phyloP scores from a whole-genome alignment of 1,140 invertebrate genomes.

The Neodiprion fabricii region DNA sequence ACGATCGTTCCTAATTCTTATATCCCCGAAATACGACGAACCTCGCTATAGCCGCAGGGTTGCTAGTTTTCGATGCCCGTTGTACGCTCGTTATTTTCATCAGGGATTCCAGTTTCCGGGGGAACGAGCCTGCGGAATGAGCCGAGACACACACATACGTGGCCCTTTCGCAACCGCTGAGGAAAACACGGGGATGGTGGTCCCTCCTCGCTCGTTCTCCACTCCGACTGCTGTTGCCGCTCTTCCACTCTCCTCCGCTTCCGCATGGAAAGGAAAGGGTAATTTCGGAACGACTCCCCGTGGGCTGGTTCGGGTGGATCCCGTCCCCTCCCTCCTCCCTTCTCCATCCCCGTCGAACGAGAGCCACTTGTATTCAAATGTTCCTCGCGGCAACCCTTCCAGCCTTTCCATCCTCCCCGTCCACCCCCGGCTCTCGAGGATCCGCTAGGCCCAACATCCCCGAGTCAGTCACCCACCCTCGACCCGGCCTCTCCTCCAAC shows the following conservation, averaged over 20 bases:
- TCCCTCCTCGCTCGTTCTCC: no score
- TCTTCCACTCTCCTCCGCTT: neutral
- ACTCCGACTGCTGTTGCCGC: neutral
- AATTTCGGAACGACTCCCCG: conserved; percentile 20
- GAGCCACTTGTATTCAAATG: conserved; percentile 33
- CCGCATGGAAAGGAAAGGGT: conserved; percentile 12
- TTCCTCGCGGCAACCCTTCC: conserved; percentile 12
- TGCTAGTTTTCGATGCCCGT: no score
- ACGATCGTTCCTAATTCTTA: no score
- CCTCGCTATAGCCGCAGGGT: no score
- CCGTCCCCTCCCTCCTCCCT: no score
- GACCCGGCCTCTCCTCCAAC: neutral
- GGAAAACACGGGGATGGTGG: no score
- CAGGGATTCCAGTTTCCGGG: no score
- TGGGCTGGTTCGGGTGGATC: conserved; percentile 14
- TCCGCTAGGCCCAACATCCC: neutral
- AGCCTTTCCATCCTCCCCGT: neutral
- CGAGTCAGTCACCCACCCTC: neutral
- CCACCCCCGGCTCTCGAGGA: neutral
- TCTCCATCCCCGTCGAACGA: conserved; percentile 11
- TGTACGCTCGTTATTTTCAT: no score
- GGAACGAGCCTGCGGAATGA: no score
- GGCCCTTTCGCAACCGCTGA: no score
- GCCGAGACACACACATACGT: no score
- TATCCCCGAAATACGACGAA: no score